Conservation (phyloP, 2,797 vertebrate genomes). For the Spinibarbus caldwelli region DNA sequence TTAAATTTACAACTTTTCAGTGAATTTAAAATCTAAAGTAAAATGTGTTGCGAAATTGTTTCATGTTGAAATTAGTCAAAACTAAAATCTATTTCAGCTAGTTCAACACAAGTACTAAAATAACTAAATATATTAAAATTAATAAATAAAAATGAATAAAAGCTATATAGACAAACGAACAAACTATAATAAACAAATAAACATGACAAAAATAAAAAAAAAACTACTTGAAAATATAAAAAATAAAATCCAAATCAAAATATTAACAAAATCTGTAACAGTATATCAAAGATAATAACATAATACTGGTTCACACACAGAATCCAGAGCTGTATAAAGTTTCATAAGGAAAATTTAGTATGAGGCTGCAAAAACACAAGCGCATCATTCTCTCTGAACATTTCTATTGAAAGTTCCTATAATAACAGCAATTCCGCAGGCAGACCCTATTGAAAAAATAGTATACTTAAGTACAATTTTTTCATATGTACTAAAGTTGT, state of each 20-base stretch:
- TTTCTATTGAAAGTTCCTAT: slow-evolving; percentile 14
- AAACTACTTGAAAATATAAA: neutral
- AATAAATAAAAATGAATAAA: neutral
- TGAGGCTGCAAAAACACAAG: neutral
- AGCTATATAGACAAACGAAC: neutral
- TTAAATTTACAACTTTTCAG: neutral
- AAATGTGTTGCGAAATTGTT: too few relatives aligned
- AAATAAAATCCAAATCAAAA: neutral
- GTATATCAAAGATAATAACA: neutral
- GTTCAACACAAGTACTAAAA: neutral
- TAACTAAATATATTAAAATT: too few relatives aligned
- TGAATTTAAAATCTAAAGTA: too few relatives aligned
- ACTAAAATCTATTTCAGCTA: too few relatives aligned
- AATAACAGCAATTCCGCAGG: slow-evolving; percentile 2
- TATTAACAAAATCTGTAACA: neutral
- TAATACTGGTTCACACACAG: neutral
- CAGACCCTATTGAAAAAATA: too few relatives aligned
- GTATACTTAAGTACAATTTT: too few relatives aligned
- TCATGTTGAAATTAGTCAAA: neutral
- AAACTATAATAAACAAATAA: neutral
- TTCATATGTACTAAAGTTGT: too few relatives aligned
- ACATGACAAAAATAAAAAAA: neutral
- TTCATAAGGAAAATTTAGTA: neutral
- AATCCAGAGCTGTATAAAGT: neutral
- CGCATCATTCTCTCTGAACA: neutral